These are phyloP conservation scores for Fistularia tabacaria DNA, from an alignment of 2,797 vertebrate genomes.

Conservation along the genomic window DNA sequence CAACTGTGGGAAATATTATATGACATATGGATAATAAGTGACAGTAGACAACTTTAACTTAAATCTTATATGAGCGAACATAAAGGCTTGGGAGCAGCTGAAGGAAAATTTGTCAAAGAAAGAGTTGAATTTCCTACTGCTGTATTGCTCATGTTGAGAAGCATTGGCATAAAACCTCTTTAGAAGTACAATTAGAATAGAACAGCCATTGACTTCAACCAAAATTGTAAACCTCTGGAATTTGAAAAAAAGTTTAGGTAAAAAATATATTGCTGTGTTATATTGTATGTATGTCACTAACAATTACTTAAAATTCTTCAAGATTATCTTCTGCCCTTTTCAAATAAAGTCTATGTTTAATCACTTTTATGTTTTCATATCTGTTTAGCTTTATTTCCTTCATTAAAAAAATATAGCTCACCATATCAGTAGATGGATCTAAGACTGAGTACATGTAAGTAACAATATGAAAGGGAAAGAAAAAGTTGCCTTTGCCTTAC, in stretches of 20 bases:
- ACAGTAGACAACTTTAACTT: constrained; percentile 61
- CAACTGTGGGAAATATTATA: constrained; percentile 67
- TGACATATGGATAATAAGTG: constrained; percentile 61
- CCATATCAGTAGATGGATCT: constrained; percentile 11
- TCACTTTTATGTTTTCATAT: too few species aligned
- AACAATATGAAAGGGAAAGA: constrained; percentile 47
- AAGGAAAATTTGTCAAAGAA: constrained; percentile 23
- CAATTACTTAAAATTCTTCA: too few species aligned
- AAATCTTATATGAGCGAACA: constrained; percentile 51
- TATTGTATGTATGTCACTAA: too few species aligned
- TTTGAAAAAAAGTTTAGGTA: constrained; percentile 40
- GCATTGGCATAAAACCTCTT: constrained; percentile 20
- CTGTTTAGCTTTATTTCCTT: neutral
- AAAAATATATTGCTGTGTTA: constrained; percentile 10
- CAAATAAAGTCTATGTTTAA: neutral
- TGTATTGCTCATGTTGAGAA: constrained; percentile 33
- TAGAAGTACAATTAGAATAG: constrained; percentile 3
- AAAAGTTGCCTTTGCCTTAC: constrained; percentile 50
- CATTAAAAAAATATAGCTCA: neutral
- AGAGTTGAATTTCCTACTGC: constrained; percentile 21
- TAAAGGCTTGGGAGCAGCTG: constrained; percentile 39
- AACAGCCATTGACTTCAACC: constrained; percentile 20
- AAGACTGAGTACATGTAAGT: constrained; percentile 34
- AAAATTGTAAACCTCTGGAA: constrained; percentile 30
- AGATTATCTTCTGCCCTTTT: neutral